phyloP scores from a whole-genome alignment of 30 jellyfish, hydroid and myxozoan genomes.

The Aurelia sp. region DNA sequence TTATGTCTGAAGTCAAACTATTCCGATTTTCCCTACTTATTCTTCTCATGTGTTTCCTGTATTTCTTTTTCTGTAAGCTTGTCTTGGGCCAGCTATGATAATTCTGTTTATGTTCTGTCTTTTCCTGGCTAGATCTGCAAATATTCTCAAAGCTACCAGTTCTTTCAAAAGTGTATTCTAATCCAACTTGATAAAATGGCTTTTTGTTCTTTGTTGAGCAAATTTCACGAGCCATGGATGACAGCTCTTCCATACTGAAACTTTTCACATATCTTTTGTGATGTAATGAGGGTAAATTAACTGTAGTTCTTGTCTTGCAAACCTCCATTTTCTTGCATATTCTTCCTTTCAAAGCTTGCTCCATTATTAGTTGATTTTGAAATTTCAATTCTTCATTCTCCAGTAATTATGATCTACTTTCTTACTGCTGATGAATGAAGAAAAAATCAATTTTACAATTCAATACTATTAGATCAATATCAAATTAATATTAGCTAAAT shows the following conservation, averaged over 20 bases:
- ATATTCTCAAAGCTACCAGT: neutral
- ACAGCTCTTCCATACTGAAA: conserved; percentile 40
- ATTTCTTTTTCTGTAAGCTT: neutral
- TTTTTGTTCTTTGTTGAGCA: conserved; percentile 1
- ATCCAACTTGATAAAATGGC: conserved; percentile 13
- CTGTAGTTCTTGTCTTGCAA: no score
- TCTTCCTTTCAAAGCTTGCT: no score
- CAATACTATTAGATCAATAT: no score
- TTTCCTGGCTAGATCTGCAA: neutral
- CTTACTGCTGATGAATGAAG: no score
- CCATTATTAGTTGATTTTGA: no score
- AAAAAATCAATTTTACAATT: no score
- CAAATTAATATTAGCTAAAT: no score
- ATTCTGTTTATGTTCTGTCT: neutral
- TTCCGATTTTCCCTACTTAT: neutral
- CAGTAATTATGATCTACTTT: no score
- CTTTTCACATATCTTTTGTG: neutral
- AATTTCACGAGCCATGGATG: conserved; percentile 43
- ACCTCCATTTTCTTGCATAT: no score
- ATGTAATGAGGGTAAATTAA: no score
- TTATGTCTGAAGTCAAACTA: neutral
- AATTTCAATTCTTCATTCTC: no score
- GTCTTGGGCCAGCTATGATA: conserved; percentile 53
- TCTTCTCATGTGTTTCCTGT: neutral
- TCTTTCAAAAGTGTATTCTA: neutral